These are phyloP conservation scores for Cyclargus thomasi DNA, from an alignment of 1,140 invertebrate genomes.

Conservation along the genomic window DNA sequence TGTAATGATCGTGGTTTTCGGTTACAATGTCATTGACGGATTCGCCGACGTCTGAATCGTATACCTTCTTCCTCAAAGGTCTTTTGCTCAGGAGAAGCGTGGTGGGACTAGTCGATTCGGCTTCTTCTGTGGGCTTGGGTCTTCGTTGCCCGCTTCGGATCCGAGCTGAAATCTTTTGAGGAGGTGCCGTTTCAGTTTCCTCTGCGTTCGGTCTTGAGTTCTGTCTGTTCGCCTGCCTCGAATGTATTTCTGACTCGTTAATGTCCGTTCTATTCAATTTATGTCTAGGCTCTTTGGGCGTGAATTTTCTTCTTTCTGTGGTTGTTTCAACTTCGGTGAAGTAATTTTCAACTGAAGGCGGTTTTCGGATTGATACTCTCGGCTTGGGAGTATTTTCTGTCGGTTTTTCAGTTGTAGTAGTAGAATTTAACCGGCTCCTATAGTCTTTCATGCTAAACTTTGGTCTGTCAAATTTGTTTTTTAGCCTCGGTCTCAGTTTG, in stretches of 20 bases:
- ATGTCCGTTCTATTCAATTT: conserved; percentile 50
- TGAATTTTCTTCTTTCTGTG: conserved; percentile 68
- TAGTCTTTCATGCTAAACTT: conserved; percentile 79
- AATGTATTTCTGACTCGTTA: conserved; percentile 49
- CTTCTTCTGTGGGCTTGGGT: conserved; percentile 54
- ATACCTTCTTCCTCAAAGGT: conserved; percentile 55
- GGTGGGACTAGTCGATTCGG: conserved; percentile 42
- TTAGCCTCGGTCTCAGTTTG: conserved; percentile 53
- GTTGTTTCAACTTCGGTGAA: conserved; percentile 55
- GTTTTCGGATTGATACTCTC: conserved; percentile 63
- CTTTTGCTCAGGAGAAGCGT: conserved; percentile 41
- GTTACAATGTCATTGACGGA: conserved; percentile 61
- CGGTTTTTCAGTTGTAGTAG: conserved; percentile 72
- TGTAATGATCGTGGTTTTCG: conserved; percentile 49
- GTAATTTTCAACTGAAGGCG: conserved; percentile 50
- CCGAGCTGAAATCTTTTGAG: conserved; percentile 56
- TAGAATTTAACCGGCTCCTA: conserved; percentile 70
- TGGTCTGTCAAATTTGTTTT: conserved; percentile 71
- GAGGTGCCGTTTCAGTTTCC: conserved; percentile 35
- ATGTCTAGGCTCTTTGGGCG: conserved; percentile 68
- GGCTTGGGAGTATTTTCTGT: conserved; percentile 54
- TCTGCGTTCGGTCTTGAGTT: conserved; percentile 38
- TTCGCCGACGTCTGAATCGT: conserved; percentile 58
- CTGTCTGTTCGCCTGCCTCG: conserved; percentile 41
- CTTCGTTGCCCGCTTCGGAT: conserved; percentile 53